Conservation (phyloP, 2,797 vertebrate genomes). For the Morelia viridis region DNA sequence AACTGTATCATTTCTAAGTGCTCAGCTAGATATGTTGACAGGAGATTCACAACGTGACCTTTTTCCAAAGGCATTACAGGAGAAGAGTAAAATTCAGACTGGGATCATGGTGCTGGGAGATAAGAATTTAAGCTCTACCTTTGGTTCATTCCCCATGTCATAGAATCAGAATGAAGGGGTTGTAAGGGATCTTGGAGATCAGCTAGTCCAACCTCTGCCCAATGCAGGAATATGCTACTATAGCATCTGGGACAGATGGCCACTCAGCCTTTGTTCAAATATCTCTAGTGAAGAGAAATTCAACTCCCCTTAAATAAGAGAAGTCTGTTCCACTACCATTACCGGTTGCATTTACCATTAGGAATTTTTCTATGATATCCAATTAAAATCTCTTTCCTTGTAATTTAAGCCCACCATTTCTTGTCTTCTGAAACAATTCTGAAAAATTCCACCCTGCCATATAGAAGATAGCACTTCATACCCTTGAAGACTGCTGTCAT, state of each 20-base stretch:
- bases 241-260: neutral
- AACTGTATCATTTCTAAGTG: conserved; percentile 10
- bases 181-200: neutral
- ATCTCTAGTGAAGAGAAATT: neutral
- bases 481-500: neutral
- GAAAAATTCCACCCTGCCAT: neutral
- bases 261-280: neutral
- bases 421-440: neutral
- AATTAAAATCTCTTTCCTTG: neutral
- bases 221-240: neutral
- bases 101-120: neutral
- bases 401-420: neutral
- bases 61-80: too few relatives aligned
- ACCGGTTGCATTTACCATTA: neutral
- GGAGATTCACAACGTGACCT: neutral
- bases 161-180: neutral
- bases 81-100: neutral
- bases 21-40: neutral
- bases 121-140: neutral
- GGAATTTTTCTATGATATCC: neutral
- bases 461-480: neutral
- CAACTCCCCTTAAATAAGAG: neutral
- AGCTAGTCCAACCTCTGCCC: neutral
- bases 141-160: neutral
- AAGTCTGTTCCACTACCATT: neutral